Base-by-base conservation (phyloP, 2,888 invertebrate genomes). In the Mystacides longicornis region DNA sequence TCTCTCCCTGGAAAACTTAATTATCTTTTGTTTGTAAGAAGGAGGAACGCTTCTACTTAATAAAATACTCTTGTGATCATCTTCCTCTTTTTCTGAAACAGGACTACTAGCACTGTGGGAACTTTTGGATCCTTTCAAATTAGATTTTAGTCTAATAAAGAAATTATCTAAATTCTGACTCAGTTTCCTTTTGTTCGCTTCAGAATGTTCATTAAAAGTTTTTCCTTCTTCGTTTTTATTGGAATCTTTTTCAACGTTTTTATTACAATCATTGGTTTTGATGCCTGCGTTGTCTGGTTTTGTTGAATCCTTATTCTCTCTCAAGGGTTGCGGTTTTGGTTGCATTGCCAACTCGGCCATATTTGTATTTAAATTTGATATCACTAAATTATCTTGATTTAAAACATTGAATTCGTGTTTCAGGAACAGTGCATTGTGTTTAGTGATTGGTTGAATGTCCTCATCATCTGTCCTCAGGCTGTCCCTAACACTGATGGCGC, bases 391-490 rank as follows among this genome's bases (percentile, higher is more conserved):
- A 0, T 76, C 75, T 60, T 77, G 73, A 58, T 75, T 75, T 68
- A 77, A 71, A 7, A 77, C 71, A 60, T 74, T 73, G 60, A 73
- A 77, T 62, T 77, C 77, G 53, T 77, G 75, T 19, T 73, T 64
- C 2, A 78, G 67, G 33, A 78, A 64, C 64, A 74, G 75, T 0
- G 76, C 77, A 55, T 77, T 73, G 1, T 70, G 73, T 9, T 72
- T 72, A 1, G 75, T 74, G 47, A 77, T 75, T 3, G 74, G 74
- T 56, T 74, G 74, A 2, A 73, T 65, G 57, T 77, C 77, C 63
- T 77, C 77, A 37, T 77, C 77, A 27, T 77, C 77, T 19, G 77
- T 77, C 63, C 75, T 75, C 1, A 77, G 70, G 55, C 77, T 77
- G 58, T 77, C 77, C 58, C 77, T 64, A 0, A 75, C 72, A 61